Percentiles rank a stretch among this genome's conserved stretches.
Conservation (phyloP, 2,888 invertebrate genomes). For the Apodemia mormo region DNA sequence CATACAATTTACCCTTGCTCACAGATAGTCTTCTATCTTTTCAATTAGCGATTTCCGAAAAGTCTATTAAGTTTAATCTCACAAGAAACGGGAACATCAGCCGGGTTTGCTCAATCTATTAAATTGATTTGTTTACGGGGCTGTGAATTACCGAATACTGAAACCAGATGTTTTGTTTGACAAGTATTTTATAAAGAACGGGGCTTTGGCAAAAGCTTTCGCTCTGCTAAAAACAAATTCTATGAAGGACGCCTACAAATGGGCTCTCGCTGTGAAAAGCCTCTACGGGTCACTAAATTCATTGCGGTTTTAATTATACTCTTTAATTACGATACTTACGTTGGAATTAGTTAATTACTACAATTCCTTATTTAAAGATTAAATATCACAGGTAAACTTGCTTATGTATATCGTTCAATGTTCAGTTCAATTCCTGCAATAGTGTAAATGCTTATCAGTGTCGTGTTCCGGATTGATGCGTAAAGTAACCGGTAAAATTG, state of each 20-base stretch:
- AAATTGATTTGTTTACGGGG: conserved; percentile 9
- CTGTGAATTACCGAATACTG: conserved; percentile 6
- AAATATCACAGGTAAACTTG: neutral
- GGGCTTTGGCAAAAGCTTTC: neutral
- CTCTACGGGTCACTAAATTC: conserved; percentile 30
- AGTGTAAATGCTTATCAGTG: too few species aligned
- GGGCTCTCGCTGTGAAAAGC: conserved; percentile 27
- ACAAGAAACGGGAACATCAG: neutral
- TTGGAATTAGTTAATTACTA: conserved; percentile 23
- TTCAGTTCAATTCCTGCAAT: too few species aligned
- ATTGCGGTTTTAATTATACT: conserved; percentile 30
- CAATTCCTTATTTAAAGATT: conserved; percentile 4
- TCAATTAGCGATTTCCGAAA: neutral
- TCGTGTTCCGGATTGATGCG: too few species aligned
- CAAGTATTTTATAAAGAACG: conserved; percentile 1
- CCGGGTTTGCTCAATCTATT: neutral
- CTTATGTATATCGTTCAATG: too few species aligned
- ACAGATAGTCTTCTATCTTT: neutral
- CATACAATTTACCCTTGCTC: too few species aligned
- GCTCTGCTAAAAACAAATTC: conserved; percentile 26
- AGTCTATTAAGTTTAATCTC: neutral
- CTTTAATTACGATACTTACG: conserved; percentile 22
- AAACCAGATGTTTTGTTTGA: conserved; percentile 12
- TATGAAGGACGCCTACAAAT: conserved; percentile 25
- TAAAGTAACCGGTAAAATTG: too few species aligned